phyloP scores from a whole-genome alignment of 2,797 vertebrate genomes.

The Sebastes glaucus region DNA sequence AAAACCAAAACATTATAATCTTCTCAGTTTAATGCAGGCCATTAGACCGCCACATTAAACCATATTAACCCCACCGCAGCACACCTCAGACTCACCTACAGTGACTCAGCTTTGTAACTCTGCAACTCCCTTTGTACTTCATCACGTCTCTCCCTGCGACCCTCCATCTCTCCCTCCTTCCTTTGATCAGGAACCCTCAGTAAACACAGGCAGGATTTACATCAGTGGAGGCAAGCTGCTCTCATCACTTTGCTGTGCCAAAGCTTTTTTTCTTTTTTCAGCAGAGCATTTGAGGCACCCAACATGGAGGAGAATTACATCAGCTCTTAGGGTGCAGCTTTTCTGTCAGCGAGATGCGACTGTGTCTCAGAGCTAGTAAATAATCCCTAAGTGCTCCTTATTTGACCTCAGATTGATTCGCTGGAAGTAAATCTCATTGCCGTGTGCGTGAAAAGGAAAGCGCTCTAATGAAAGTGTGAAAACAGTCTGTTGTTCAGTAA shows the following conservation, averaged over 20 bases:
- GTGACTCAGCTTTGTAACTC: conserved; percentile 53
- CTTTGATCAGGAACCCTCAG: conserved; percentile 67
- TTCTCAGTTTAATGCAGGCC: conserved; percentile 77
- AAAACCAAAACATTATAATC: conserved; percentile 84
- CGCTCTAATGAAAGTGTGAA: conserved; percentile 55
- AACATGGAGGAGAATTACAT: conserved; percentile 69
- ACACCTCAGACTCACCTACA: conserved; percentile 34
- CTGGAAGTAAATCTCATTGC: conserved; percentile 51
- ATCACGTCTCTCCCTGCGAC: conserved; percentile 6
- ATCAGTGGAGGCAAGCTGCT: conserved; percentile 68
- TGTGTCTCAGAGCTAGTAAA: conserved; percentile 56
- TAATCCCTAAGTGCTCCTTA: conserved; percentile 70
- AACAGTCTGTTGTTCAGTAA: conserved; percentile 32
- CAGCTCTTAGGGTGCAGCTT: conserved; percentile 62
- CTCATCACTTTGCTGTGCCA: conserved; percentile 66
- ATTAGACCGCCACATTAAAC: conserved; percentile 39
- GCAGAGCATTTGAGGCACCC: conserved; percentile 57
- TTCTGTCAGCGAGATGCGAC: conserved; percentile 60
- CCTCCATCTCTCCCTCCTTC: conserved; percentile 24
- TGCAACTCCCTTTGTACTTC: conserved; percentile 29
- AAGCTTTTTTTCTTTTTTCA: conserved; percentile 47
- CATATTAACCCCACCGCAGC: not conserved
- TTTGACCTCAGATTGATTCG: conserved; percentile 64
- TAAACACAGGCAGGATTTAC: conserved; percentile 72
- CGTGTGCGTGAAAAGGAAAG: conserved; percentile 13